Evolutionary conservation across 2,113 vertebrate genomes (phyloP).

Genomic region (Martes martes): DNA sequence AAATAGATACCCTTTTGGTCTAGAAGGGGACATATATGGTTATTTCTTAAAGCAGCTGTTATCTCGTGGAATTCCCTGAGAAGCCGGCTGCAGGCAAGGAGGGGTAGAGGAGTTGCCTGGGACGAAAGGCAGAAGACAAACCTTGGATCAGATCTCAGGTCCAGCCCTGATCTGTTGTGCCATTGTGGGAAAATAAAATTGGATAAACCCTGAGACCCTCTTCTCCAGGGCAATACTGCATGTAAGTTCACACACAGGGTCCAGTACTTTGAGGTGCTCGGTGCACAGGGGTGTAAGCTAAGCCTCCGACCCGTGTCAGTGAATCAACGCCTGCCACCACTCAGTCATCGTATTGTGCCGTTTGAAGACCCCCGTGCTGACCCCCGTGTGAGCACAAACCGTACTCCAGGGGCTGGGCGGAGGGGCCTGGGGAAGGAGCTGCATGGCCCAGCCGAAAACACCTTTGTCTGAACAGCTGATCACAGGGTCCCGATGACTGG

Average conservation of each 20-base stretch:
- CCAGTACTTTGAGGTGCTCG: fast-evolving
- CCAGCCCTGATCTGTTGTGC: not conserved
- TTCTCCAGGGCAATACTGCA: fast-evolving
- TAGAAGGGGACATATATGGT: not conserved
- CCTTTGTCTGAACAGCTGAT: not conserved
- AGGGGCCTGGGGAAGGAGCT: not conserved
- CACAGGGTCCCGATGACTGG: not conserved
- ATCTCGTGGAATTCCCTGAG: not conserved
- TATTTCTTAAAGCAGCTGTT: not conserved
- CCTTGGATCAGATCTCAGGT: too few species aligned
- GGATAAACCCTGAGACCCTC: not conserved
- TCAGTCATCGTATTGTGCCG: fast-evolving
- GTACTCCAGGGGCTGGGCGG: not conserved
- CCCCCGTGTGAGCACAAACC: not conserved
- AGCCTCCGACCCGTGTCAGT: not conserved
- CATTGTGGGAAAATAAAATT: not conserved
- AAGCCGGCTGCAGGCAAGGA: not conserved
- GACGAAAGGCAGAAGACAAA: not conserved
- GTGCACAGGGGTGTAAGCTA: not conserved
- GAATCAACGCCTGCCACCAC: not conserved
- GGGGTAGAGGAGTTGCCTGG: fast-evolving
- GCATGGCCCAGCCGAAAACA: not conserved
- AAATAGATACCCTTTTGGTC: not conserved
- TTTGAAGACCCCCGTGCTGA: not conserved
- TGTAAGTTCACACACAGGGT: fast-evolving